A percentile compares a stretch with the other conserved stretches of the same genome.
Evolutionary conservation across 2,113 vertebrate species (phyloP).

Genomic region (Nesospiza acunhae): DNA sequence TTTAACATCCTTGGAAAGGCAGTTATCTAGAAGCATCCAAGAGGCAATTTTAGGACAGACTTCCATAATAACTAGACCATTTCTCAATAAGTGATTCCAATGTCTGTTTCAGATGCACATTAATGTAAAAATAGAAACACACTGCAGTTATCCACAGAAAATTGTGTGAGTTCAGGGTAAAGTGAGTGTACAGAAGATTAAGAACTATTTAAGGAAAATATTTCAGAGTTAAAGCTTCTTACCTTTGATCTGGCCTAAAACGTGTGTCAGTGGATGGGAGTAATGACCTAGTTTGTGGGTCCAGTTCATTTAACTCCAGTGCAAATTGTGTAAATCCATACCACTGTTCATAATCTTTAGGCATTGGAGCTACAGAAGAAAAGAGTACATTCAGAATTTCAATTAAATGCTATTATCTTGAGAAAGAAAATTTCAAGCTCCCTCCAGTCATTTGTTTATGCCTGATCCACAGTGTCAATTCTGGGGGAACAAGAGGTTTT

Average conservation of each 20-base stretch:
- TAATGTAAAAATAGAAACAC: background rate
- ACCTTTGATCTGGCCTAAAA: constrained; percentile 95
- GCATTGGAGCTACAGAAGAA: constrained; percentile 85
- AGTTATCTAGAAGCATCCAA: background rate
- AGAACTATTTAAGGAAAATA: background rate
- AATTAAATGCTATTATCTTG: background rate
- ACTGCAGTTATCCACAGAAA: background rate
- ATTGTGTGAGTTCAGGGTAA: background rate
- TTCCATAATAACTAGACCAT: background rate
- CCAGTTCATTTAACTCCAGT: constrained; percentile 92
- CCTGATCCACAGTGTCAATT: background rate
- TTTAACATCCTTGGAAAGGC: background rate
- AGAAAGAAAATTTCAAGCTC: background rate
- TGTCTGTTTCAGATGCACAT: background rate
- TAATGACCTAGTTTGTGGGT: constrained; percentile 75
- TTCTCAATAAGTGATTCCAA: background rate
- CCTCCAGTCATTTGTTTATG: background rate
- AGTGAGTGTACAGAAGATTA: background rate
- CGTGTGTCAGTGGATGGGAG: constrained; percentile 92
- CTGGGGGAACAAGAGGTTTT: background rate
- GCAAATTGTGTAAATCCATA: constrained; percentile 97
- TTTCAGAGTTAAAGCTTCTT: background rate
- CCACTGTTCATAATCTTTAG: constrained; percentile 87
- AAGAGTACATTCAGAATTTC: background rate
- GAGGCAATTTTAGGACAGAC: background rate